Conservation (phyloP, 2,888 invertebrate genomes). For the Pocota personata region DNA sequence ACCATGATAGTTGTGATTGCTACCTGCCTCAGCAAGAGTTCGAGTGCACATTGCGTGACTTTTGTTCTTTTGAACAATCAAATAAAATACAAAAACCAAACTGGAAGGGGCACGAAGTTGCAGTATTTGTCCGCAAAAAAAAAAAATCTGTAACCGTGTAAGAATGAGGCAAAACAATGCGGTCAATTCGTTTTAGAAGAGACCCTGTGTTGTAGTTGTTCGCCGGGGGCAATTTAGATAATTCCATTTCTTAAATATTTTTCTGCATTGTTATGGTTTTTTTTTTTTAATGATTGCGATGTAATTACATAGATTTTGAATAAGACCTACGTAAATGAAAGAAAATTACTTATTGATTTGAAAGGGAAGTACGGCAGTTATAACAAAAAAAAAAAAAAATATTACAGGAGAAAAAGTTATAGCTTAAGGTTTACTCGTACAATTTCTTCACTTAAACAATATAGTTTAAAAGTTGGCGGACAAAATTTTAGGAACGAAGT, state of each 20-base stretch:
- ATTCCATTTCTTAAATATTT: slow-evolving; percentile 35
- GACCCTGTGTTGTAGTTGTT: slow-evolving; percentile 14
- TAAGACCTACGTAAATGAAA: slow-evolving; percentile 33
- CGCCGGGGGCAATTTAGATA: slow-evolving; percentile 50
- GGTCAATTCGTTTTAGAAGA: slow-evolving; percentile 64
- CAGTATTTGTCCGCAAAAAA: slow-evolving; percentile 38
- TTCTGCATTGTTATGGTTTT: slow-evolving; percentile 50
- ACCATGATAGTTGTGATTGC: too few species aligned
- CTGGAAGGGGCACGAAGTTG: slow-evolving; percentile 15
- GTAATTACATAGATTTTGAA: slow-evolving; percentile 48
- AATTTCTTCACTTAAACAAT: too few species aligned
- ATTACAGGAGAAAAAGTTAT: too few species aligned
- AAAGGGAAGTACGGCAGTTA: too few species aligned
- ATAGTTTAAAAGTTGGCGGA: too few species aligned
- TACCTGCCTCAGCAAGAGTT: too few species aligned
- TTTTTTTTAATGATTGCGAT: slow-evolving; percentile 33
- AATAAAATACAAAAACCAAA: slow-evolving; percentile 34
- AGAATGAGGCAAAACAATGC: slow-evolving; percentile 70
- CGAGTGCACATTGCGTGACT: slow-evolving; percentile 71
- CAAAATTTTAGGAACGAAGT: too few species aligned
- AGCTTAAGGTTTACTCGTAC: too few species aligned
- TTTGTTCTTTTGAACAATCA: slow-evolving; percentile 66
- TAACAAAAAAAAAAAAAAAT: too few species aligned
- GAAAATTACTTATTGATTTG: slow-evolving; percentile 33
- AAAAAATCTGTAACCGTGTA: slow-evolving; percentile 42